These are phyloP conservation scores for Diachasmimorpha longicaudata DNA, from an alignment of 1,140 invertebrate species.

Conservation along the genomic window DNA sequence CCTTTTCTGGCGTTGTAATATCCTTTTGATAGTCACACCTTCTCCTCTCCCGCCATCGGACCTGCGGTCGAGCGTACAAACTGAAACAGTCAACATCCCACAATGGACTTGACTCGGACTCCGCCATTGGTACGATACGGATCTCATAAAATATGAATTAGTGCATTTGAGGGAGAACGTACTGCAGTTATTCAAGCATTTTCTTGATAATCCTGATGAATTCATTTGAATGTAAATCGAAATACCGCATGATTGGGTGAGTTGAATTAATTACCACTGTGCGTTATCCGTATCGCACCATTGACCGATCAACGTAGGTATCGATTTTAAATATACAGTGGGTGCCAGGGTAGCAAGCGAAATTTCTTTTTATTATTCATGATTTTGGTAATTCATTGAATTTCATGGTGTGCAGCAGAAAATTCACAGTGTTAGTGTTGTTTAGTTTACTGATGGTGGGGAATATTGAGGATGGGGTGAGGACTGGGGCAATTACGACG, in stretches of 20 bases:
- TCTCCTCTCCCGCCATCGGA: conserved; percentile 65
- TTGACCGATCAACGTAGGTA: conserved; percentile 38
- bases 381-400: too few relatives aligned
- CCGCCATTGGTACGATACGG: conserved; percentile 55
- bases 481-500: too few relatives aligned
- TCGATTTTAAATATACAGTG: background rate
- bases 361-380: background rate
- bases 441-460: too few relatives aligned
- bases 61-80: conserved; percentile 66
- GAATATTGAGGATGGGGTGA: too few relatives aligned
- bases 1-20: conserved; percentile 35
- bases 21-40: conserved; percentile 67
- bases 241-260: background rate
- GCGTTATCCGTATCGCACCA: conserved; percentile 52
- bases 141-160: conserved; percentile 18
- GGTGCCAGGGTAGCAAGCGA: background rate
- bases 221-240: background rate
- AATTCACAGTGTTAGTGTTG: too few relatives aligned
- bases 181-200: background rate
- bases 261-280: background rate
- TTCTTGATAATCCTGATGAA: background rate
- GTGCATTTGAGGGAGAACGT: background rate
- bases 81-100: conserved; percentile 63
- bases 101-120: conserved; percentile 54
- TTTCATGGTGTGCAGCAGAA: too few relatives aligned